Percentiles rank a stretch among this genome's conserved stretches.
These are phyloP conservation scores for Brachionus paranguensis DNA, from an alignment of 1,140 invertebrate genomes.

Conservation along the genomic window DNA sequence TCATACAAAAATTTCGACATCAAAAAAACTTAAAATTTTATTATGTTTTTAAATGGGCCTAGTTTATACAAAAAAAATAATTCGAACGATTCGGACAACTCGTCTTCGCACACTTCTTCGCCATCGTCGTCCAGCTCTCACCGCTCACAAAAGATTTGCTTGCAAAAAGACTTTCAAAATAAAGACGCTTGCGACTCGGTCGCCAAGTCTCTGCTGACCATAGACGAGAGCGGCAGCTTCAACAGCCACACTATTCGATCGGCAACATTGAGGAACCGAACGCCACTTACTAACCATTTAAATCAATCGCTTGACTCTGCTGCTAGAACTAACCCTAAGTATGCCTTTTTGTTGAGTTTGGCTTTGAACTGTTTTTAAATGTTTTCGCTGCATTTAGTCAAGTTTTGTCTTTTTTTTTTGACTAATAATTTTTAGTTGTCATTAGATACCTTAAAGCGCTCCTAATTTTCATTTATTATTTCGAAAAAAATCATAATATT, in stretches of 20 bases:
- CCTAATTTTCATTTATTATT: not conserved
- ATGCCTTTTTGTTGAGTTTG: not conserved
- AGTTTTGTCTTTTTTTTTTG: not conserved
- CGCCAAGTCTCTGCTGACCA: not conserved
- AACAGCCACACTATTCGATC: not conserved
- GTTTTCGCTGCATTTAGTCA: not conserved
- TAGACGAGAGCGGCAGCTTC: not conserved
- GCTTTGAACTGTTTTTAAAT: not conserved
- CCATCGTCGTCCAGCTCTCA: not conserved
- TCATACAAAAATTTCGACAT: not conserved
- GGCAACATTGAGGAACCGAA: not conserved
- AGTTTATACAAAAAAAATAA: not conserved
- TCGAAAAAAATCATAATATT: not conserved
- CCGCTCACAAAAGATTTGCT: not conserved
- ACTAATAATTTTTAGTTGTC: not conserved
- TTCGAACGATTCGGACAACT: not conserved
- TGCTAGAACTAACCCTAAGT: not conserved
- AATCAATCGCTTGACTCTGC: slow-evolving; percentile 23
- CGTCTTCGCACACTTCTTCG: not conserved
- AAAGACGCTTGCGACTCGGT: not conserved
- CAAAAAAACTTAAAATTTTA: not conserved
- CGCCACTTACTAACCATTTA: not conserved
- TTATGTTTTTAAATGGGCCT: not conserved
- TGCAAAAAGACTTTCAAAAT: not conserved
- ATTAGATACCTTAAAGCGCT: not conserved